These are phyloP conservation scores for Pelochelys cantorii DNA, from an alignment of 2,797 vertebrate species.

Conservation along the genomic window DNA sequence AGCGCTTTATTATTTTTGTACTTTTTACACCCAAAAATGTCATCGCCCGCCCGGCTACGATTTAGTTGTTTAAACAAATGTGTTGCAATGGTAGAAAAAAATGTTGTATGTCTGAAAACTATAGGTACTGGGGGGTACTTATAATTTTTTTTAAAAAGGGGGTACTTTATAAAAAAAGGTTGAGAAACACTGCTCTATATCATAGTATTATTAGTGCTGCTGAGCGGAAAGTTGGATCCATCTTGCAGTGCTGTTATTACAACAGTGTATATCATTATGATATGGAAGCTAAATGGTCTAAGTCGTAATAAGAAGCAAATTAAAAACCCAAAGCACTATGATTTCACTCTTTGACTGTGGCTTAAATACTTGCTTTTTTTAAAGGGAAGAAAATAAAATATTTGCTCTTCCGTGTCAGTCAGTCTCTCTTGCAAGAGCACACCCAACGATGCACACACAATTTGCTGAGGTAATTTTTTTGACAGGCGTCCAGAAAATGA, in stretches of 20 bases:
- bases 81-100: too few species aligned
- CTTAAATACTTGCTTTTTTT: conserved; percentile 46
- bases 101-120: too few species aligned
- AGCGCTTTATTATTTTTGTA: too few species aligned
- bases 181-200: not conserved
- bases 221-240: conserved; percentile 26
- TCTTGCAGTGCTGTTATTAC: conserved; percentile 60
- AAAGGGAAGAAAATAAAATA: conserved; percentile 40
- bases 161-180: too few species aligned
- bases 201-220: conserved; percentile 34
- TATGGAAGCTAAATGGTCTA: conserved; percentile 69
- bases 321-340: conserved; percentile 64
- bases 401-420: conserved; percentile 62
- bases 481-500: conserved; percentile 62
- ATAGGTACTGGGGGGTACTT: too few species aligned
- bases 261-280: conserved; percentile 61
- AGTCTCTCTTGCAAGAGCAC: conserved; percentile 63
- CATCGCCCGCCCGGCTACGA: too few species aligned
- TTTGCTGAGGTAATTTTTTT: conserved; percentile 69
- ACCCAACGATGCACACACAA: conserved; percentile 54
- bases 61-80: too few species aligned
- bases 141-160: too few species aligned
- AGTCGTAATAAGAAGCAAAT: conserved; percentile 71
- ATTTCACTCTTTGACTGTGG: conserved; percentile 58
- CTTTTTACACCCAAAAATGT: too few species aligned